These are phyloP conservation scores for Reticulitermes lucifugus DNA, from an alignment of 2,888 invertebrate species.

Conservation along the genomic window DNA sequence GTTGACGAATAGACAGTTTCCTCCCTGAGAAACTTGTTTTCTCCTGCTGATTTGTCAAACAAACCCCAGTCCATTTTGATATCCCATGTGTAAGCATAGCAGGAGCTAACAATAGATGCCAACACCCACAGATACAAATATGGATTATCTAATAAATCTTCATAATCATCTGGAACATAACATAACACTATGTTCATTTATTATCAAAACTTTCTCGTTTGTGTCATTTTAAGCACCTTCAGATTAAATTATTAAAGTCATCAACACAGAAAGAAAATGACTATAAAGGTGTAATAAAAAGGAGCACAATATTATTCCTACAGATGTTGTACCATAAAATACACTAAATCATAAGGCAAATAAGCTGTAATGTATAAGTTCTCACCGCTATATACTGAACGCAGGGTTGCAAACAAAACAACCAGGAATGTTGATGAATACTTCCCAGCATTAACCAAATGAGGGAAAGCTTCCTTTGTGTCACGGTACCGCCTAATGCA, in stretches of 20 bases:
- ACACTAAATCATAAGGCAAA: no score
- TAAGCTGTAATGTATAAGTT: neutral
- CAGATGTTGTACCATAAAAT: no score
- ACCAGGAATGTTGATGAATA: slow-evolving; percentile 98
- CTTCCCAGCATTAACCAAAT: slow-evolving; percentile 97
- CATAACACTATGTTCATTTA: neutral
- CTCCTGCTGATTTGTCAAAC: slow-evolving; percentile 90
- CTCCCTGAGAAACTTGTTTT: slow-evolving; percentile 91
- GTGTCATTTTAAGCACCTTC: no score
- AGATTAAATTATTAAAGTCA: no score
- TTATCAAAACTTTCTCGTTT: neutral
- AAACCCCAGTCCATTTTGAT: slow-evolving; percentile 99
- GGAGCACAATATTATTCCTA: no score
- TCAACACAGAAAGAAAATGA: no score
- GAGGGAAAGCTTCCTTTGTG: slow-evolving; percentile 93
- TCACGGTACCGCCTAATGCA: slow-evolving; percentile 96
- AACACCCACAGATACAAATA: slow-evolving; percentile 88
- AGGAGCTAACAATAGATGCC: slow-evolving; percentile 86
- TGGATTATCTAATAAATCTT: slow-evolving; percentile 33
- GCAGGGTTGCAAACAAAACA: slow-evolving; percentile 84
- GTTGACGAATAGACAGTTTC: slow-evolving; percentile 95
- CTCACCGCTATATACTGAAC: slow-evolving; percentile 73
- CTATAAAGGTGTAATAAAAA: no score
- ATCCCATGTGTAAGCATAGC: slow-evolving; percentile 98
- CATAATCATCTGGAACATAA: slow-evolving; percentile 43